phyloP scores from a whole-genome alignment of 2,797 vertebrate species.

The Acipenser oxyrinchus region DNA sequence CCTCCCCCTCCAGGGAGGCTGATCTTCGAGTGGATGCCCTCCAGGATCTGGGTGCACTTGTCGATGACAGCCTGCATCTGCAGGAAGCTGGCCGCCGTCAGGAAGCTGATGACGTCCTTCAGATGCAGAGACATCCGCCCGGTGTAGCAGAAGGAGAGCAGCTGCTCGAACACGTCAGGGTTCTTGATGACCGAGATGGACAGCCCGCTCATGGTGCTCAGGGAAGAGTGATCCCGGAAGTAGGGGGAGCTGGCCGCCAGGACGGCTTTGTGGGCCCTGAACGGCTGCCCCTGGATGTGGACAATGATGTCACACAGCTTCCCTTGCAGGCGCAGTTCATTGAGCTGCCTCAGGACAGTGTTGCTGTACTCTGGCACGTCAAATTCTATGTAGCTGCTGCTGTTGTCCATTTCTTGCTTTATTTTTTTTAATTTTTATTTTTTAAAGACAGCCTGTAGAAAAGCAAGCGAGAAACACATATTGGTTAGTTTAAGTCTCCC shows the following conservation, averaged over 20 bases:
- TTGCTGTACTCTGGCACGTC: slow-evolving; percentile 98
- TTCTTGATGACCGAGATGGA: slow-evolving; percentile 98
- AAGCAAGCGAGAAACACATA: slow-evolving; percentile 37
- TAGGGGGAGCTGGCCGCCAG: slow-evolving; percentile 94
- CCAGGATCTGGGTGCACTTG: slow-evolving; percentile 94
- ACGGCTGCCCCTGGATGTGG: slow-evolving; percentile 96
- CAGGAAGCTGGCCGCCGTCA: slow-evolving; percentile 95
- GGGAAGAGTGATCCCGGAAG: slow-evolving; percentile 94
- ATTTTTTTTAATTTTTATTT: not conserved
- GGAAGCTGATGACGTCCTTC: slow-evolving; percentile 94
- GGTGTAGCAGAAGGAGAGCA: slow-evolving; percentile 97
- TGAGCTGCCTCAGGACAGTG: slow-evolving; percentile 91
- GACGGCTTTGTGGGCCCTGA: slow-evolving; percentile 94
- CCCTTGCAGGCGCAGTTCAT: slow-evolving; percentile 90
- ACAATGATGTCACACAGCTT: slow-evolving; percentile 98
- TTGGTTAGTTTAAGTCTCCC: not conserved
- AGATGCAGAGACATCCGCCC: slow-evolving; percentile 95
- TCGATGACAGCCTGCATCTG: slow-evolving; percentile 98
- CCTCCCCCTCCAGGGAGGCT: slow-evolving; percentile 59
- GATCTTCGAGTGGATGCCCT: slow-evolving; percentile 96
- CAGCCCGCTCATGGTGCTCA: slow-evolving; percentile 97
- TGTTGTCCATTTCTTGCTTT: slow-evolving; percentile 95
- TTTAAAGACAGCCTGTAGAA: slow-evolving; percentile 47
- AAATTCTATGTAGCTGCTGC: slow-evolving; percentile 94
- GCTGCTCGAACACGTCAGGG: slow-evolving; percentile 92